Evolutionary conservation across 2,888 invertebrate genomes (phyloP), one percentile per base, ranked within the genome.

Genomic region (Zygogramma bicolorata): DNA sequence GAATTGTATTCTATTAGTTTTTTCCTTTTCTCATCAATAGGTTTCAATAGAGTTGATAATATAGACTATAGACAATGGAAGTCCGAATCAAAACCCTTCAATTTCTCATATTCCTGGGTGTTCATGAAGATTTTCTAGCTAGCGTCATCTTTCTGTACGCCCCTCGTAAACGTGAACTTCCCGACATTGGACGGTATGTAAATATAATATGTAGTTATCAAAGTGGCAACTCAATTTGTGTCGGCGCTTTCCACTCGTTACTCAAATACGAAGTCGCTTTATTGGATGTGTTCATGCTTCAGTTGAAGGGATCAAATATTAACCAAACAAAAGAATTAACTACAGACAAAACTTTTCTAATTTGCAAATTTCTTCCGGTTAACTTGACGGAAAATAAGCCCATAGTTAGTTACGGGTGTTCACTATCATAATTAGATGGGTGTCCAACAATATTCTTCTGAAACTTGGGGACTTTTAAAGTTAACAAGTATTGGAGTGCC

Each of bases 151-250:
- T 60, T 60, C 13, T 20, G 18, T 34, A 22, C 20, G 18, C 13
- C 18, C 59, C 59, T 31, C n/a, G 59, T 60, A 60, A 18, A 15
- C n/a, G 8, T 20, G 34, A 34, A 34, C 34, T 46, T 46, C 15
- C 61, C 25, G 8, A 25, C 34, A 20, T 18, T 20, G 10, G 20
- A 25, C 49, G 2, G 70, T 71, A 27, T 25, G 71, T 68, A 72
- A 68, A 68, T 68, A 72, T 68, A 58, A 71, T 40, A 68, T 74
- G 70, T 72, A 75, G 76, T 76, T 73, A 69, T 68, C 74, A 74
- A 76, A 74, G 74, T 73, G 69, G 38, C 38, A 63, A 60, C 66
- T 76, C 74, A 77, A 77, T 75, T 75, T 72, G 62, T 72, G 65
- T 34, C 75, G 46, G 15, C 46, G 62, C 42, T 63, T 42, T 29